Conservation (phyloP, 2,113 vertebrate genomes). For the Numenius arquata region DNA sequence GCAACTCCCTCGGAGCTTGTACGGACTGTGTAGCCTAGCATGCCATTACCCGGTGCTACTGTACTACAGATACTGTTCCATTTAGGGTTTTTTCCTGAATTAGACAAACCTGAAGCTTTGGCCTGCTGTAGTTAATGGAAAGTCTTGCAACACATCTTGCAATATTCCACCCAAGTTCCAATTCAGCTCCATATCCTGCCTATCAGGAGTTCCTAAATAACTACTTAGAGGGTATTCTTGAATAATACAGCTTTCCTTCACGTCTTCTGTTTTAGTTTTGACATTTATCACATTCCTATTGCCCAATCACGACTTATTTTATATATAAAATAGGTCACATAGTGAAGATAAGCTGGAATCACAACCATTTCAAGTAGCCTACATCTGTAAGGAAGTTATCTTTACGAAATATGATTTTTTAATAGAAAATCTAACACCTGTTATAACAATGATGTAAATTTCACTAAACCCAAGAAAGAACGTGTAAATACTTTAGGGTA, state of each 20-base stretch:
- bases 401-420: neutral
- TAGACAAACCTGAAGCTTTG: neutral
- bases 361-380: neutral
- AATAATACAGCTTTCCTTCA: neutral
- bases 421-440: neutral
- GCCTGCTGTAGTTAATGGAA: neutral
- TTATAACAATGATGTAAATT: neutral
- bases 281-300: neutral
- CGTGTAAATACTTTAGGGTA: neutral
- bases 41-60: neutral
- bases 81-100: neutral
- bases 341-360: neutral
- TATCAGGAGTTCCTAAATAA: neutral
- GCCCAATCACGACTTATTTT: neutral
- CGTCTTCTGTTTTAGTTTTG: neutral
- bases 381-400: neutral
- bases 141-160: neutral
- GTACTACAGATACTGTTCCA: neutral
- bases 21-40: neutral
- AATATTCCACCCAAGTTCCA: neutral
- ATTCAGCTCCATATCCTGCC: neutral
- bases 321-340: neutral
- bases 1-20: neutral
- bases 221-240: neutral
- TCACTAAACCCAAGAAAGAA: neutral